Conservation (phyloP, 2,113 vertebrate species). For the Rostratula benghalensis region DNA sequence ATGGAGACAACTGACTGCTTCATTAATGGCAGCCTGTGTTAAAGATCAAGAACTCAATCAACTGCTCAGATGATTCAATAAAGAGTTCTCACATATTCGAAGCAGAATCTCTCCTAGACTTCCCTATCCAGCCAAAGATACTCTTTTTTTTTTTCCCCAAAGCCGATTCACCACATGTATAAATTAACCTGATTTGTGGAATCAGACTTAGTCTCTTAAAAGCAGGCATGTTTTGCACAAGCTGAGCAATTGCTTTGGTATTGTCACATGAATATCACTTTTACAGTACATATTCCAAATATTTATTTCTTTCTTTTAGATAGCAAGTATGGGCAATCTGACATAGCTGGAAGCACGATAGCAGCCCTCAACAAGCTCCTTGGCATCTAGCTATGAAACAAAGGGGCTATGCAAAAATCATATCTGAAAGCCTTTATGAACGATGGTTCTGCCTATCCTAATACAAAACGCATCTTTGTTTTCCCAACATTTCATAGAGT, state of each 20-base stretch:
- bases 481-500: neutral
- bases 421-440: neutral
- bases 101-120: neutral
- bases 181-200: neutral
- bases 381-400: neutral
- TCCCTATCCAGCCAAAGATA: neutral
- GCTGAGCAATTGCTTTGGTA: neutral
- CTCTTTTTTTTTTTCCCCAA: neutral
- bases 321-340: neutral
- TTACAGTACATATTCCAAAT: neutral
- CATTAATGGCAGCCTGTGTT: neutral
- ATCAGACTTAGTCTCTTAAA: neutral
- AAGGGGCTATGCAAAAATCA: neutral
- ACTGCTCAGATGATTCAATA: neutral
- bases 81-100: neutral
- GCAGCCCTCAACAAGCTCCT: neutral
- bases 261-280: neutral
- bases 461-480: neutral
- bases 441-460: neutral
- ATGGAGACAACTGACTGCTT: neutral
- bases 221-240: neutral
- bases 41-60: neutral
- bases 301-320: neutral
- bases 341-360: neutral
- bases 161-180: neutral